A percentile compares a stretch with the other conserved stretches of the same genome.
Evolutionary conservation across 2,113 vertebrate species (phyloP).

Genomic region (Pedetes capensis): DNA sequence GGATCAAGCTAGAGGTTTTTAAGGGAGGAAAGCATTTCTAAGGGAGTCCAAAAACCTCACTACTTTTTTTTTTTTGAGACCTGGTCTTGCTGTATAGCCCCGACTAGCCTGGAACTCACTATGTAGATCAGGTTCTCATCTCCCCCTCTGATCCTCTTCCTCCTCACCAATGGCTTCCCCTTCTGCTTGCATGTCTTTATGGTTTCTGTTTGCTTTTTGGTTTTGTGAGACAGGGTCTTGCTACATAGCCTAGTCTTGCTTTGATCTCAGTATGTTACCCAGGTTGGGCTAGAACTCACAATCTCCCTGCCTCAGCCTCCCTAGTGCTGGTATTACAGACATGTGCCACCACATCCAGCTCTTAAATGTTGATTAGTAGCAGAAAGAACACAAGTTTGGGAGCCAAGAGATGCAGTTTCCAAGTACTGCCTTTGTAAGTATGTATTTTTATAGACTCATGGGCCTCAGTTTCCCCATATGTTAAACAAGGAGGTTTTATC

Average conservation of each 20-base stretch:
- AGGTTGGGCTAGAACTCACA: not conserved
- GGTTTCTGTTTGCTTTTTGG: too few species aligned
- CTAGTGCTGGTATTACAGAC: not conserved
- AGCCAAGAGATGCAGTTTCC: not conserved
- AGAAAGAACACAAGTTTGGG: not conserved
- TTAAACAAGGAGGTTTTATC: conserved; percentile 16
- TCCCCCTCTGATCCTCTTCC: too few species aligned
- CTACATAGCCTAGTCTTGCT: too few species aligned
- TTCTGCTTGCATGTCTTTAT: too few species aligned
- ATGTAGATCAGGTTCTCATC: too few species aligned
- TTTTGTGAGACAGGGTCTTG: too few species aligned
- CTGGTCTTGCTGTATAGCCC: too few species aligned
- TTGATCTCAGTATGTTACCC: too few species aligned
- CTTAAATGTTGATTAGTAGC: not conserved
- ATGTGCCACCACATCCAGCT: not conserved
- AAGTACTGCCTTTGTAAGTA: not conserved
- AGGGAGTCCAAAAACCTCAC: too few species aligned
- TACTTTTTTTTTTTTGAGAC: too few species aligned
- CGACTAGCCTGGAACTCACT: too few species aligned
- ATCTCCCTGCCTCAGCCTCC: not conserved
- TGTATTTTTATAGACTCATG: not conserved
- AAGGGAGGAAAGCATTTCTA: not conserved
- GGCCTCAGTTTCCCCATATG: conserved; percentile 2
- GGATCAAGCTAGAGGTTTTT: not conserved
- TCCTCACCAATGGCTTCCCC: too few species aligned